phyloP scores from a whole-genome alignment of 92 coral and sea anemone genomes.

The Meandrina meandrites region DNA sequence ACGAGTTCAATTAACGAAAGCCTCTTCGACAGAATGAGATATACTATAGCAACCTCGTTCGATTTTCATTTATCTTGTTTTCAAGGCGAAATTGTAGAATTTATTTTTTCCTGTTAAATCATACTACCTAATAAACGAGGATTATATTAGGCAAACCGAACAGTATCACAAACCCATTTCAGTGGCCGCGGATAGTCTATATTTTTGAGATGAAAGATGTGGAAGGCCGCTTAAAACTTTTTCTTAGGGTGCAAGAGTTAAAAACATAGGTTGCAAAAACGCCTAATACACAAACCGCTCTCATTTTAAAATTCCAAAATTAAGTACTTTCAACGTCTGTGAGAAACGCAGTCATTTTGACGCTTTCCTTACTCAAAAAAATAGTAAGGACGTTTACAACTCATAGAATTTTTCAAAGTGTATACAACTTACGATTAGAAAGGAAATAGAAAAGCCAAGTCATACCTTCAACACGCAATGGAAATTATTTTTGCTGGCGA shows the following conservation, averaged over 20 bases:
- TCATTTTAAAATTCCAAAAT: background rate
- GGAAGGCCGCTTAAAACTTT: background rate
- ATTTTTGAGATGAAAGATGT: too few relatives aligned
- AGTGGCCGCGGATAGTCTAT: too few relatives aligned
- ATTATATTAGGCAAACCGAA: too few relatives aligned
- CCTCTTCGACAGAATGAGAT: background rate
- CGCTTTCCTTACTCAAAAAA: background rate
- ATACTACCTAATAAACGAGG: background rate
- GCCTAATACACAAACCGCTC: background rate
- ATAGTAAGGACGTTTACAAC: background rate
- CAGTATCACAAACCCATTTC: too few relatives aligned
- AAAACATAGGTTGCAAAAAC: background rate
- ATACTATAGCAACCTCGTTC: background rate
- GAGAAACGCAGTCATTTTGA: background rate
- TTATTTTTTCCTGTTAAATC: background rate
- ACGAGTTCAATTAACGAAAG: background rate
- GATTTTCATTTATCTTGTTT: background rate
- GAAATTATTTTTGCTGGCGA: background rate
- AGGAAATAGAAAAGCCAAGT: background rate
- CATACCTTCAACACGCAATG: constrained; percentile 16
- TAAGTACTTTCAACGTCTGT: background rate
- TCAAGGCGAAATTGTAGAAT: background rate
- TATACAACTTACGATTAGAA: background rate
- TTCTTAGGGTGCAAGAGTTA: background rate
- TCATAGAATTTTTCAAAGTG: background rate